Evolutionary conservation across 2,888 invertebrate species (phyloP), one percentile per base, ranked within the genome.

Genomic region (Clusia tigrina): DNA sequence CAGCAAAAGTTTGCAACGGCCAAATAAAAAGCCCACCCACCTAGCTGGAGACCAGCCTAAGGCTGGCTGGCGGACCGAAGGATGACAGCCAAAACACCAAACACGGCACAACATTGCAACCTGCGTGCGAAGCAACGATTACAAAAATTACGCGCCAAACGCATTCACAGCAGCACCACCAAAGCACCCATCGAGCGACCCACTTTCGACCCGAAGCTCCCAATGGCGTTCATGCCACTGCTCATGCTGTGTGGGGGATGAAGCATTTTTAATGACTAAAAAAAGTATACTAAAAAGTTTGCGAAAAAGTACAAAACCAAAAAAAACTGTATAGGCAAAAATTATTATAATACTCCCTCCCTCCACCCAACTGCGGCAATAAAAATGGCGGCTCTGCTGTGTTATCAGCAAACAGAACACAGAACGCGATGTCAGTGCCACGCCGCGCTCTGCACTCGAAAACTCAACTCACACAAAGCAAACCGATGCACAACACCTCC

Each of bases 131-230:
- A 58, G 5, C 51, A 20, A 54, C 26, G 54, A 63, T 58, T 60
- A 54, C 51, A n/a, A 12, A 55, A 38, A 22, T 54, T 20, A 37
- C 37, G 25, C 20, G 37, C 25, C 26, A 63, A 58, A 38, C 26
- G 60, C 46, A 58, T 32, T 42, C 54, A 32, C 53, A 62, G 24
- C 58, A 59, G 38, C 56, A 54, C 56, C 52, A 56, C 51, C 53
- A 60, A 9, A 63, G 60, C 62, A 63, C 58, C 63, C 60, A 59
- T n/a, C 66, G 63, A 72, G 71, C 78, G 78, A 79, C 78, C 78
- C 80, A 79, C 77, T 77, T 79, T 78, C 78, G 73, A 72, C 73
- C 72, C 76, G 71, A 71, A 74, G 71, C 67, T 66, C 73, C 68
- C n/a, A n/a, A n/a, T n/a, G n/a, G n/a, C n/a, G n/a, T 24, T 22